Base-by-base conservation (phyloP, 2,113 vertebrate genomes). In the Xiphias gladius region DNA sequence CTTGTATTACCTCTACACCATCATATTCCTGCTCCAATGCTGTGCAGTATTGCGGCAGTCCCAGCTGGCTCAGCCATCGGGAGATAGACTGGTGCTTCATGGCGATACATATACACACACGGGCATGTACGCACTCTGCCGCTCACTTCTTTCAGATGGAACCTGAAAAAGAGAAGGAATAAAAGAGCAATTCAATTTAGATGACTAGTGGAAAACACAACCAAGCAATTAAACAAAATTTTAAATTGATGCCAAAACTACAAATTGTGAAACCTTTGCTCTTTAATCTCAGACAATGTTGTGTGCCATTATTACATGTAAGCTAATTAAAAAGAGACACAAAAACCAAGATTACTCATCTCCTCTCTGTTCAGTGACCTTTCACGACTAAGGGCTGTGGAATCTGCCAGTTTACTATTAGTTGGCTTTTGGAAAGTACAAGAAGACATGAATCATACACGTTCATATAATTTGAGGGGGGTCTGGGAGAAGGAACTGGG, bases 61-160 rank as follows among this genome's bases (percentile, higher is more conserved):
- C 94, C 88, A 97, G 94, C 85, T 96, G 95, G 65, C 88, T 93
- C 75, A 97, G 79, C 94, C 96, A 96, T 76, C 94, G 93, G 46
- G 93, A 95, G 83, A 97, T 95, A 1, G 95, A 84, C 66, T 96
- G 90, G 78, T 95, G 94, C 86, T 96, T 96, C 95, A 95, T 96
- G 61, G 58, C 55, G 62, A 72, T 37, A n/a, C 74, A 70, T 68
- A 41, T 0, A 83, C 70, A 30, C 64, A 22, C 78, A 82, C 74
- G 63, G 11, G n/a, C 55, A 46, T 39, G 79, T 11, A 30, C 39
- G 59, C 52, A 28, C 32, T 35, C 67, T 37, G 32, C 6, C 50
- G 10, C 24, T 41, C 37, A 20, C 20, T 37, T 28, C 55, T 67
- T n/a, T 82, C 32, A 50, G 66, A 46, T 28, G 39, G 46, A 74